Evolutionary conservation across 2,888 invertebrate genomes (phyloP), one percentile per base, ranked within the genome.

Genomic region (Ganaspis brasiliensis): DNA sequence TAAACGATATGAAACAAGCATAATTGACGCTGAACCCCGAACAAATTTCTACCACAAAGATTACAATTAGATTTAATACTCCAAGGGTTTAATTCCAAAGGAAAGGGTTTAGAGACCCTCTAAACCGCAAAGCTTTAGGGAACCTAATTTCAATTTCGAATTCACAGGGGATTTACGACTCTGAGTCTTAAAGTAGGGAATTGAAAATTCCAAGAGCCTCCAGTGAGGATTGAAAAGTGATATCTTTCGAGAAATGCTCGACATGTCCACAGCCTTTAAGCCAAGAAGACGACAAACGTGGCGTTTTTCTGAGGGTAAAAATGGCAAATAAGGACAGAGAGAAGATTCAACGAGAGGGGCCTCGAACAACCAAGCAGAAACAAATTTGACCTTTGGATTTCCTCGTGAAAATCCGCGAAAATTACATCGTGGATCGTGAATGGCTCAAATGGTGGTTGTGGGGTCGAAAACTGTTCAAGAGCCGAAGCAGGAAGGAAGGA

Each of bases 401-500:
- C 70, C 79, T n/a, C 59, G 57, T 77, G 84, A 77, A 84, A 85
- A 86, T 85, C 83, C 79, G 78, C 26, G 77, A 79, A 79, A 82
- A 82, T 82, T 82, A 81, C 74, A 75, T n/a, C n/a, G 73, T 56
- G 74, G 63, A 79, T 76, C 56, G 76, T 40, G 16, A 45, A 72
- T 45, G 52, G 31, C 73, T 61, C 73, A 70, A 74, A 59, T 45
- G 49, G 49, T 61, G 72, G 67, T 72, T 76, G 67, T 26, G 45
- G 49, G 73, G 52, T 52, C 55, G 59, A 56, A 73, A 75, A 70
- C 57, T 67, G 59, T 19, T 52, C 19, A 19, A 52, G 19, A 52
- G n/a, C n/a, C 4, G 49, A 14, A 52, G 5, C 19, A 52, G 52
- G 19, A 52, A 52, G 52, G 52, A 52, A 63, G 61, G 61, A 61